phyloP scores from a whole-genome alignment of 2,888 invertebrate species.

The Neelides folsomi region DNA sequence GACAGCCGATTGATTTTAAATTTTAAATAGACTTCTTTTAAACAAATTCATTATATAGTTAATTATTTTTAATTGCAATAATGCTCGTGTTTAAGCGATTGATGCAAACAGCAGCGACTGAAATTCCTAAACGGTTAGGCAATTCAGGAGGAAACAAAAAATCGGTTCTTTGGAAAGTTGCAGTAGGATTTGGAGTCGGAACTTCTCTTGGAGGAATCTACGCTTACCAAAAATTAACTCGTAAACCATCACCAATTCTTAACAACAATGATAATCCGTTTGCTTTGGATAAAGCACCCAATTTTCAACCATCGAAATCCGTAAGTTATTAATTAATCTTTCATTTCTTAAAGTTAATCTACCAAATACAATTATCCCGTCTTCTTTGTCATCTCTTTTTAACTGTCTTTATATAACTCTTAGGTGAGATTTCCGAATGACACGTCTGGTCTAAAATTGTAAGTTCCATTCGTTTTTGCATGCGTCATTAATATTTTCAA shows the following conservation, averaged over 20 bases:
- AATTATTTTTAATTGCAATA: no score
- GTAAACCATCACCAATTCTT: conserved; percentile 40
- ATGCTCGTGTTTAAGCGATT: no score
- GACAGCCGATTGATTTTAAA: no score
- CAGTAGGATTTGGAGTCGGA: conserved; percentile 39
- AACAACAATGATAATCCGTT: conserved; percentile 37
- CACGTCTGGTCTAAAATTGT: conserved; percentile 54
- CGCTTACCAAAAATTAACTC: conserved; percentile 39
- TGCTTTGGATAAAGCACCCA: conserved; percentile 35
- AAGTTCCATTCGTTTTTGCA: no score
- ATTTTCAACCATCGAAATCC: conserved; percentile 40
- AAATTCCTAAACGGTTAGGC: no score
- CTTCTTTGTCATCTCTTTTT: background rate
- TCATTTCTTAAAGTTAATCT: no score
- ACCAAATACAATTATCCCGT: background rate
- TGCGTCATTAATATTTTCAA: no score
- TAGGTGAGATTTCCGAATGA: conserved; percentile 54
- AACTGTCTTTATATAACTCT: conserved; percentile 34
- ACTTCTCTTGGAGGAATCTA: conserved; percentile 42
- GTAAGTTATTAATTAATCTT: conserved; percentile 37
- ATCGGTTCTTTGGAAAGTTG: conserved; percentile 23
- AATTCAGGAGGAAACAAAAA: no score
- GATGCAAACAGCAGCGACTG: no score
- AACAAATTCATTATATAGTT: no score
- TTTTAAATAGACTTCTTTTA: no score